Evolutionary conservation across 2,888 invertebrate genomes (phyloP).

Genomic region (Cynaeus angustus): DNA sequence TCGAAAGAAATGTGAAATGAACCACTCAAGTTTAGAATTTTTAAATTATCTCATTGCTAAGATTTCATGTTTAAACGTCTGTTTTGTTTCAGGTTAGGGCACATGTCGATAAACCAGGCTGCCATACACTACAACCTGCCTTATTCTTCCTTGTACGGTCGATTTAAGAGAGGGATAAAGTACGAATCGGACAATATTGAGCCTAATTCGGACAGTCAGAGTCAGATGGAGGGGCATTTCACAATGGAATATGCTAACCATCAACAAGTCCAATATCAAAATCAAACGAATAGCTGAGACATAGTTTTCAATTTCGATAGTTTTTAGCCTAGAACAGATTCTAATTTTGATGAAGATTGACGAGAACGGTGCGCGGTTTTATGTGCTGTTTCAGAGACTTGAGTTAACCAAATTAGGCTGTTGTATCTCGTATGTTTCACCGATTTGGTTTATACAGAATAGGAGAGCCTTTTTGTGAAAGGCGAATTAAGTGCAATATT

Average conservation of each 20-base stretch:
- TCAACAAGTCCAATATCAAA: slow-evolving; percentile 69
- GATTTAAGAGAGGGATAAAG: slow-evolving; percentile 88
- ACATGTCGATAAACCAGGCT: slow-evolving; percentile 95
- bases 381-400: slow-evolving; percentile 17
- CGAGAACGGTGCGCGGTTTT: not conserved
- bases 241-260: slow-evolving; percentile 69
- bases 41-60: too few species aligned
- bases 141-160: slow-evolving; percentile 91
- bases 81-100: slow-evolving; percentile 79
- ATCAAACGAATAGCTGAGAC: slow-evolving; percentile 69
- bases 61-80: too few species aligned
- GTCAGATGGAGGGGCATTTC: slow-evolving; percentile 65
- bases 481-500: slow-evolving; percentile 53
- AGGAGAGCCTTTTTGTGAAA: slow-evolving; percentile 32
- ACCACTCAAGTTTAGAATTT: too few species aligned
- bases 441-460: slow-evolving; percentile 9
- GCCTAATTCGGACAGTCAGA: slow-evolving; percentile 67
- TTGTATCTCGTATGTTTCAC: slow-evolving; percentile 49
- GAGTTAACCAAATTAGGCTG: slow-evolving; percentile 57
- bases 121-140: slow-evolving; percentile 94
- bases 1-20: too few species aligned
- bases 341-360: slow-evolving; percentile 16
- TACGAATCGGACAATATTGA: slow-evolving; percentile 77
- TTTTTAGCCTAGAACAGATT: slow-evolving; percentile 55
- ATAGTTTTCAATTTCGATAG: slow-evolving; percentile 64